A percentile compares a stretch with the other conserved stretches of the same genome.
Conservation (phyloP, 2,888 invertebrate genomes). For the Lordiphosa fenestrarum region DNA sequence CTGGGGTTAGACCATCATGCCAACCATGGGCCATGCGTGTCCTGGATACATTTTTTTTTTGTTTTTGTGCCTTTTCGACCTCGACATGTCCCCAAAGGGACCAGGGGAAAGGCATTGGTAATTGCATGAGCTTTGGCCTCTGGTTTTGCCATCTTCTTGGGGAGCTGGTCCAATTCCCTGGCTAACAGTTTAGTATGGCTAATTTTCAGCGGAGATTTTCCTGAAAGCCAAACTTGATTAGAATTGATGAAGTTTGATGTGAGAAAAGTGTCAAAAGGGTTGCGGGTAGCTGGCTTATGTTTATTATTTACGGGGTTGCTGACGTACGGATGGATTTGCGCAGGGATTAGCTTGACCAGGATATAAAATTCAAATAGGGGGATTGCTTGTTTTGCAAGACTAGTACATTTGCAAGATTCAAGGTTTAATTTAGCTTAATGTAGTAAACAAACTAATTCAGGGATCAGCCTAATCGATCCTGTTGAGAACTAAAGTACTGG, state of each 20-base stretch:
- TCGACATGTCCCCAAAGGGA: slow-evolving; percentile 13
- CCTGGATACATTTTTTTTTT: slow-evolving; percentile 43
- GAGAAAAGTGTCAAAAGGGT: slow-evolving; percentile 36
- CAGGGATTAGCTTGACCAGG: too few relatives aligned
- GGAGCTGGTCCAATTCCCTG: slow-evolving; percentile 22
- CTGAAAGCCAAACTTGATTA: slow-evolving; percentile 52
- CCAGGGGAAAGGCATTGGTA: slow-evolving; percentile 8
- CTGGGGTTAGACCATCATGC: slow-evolving; percentile 22
- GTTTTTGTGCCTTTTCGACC: slow-evolving; percentile 16
- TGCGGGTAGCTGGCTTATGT: slow-evolving; percentile 19
- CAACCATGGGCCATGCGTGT: slow-evolving; percentile 41
- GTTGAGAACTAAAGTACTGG: too few relatives aligned
- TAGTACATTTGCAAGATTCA: too few relatives aligned
- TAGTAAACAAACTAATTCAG: too few relatives aligned
- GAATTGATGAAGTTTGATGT: slow-evolving; percentile 62
- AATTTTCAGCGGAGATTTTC: slow-evolving; percentile 67
- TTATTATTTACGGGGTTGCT: slow-evolving; percentile 49
- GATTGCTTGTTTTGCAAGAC: too few relatives aligned
- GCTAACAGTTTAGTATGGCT: slow-evolving; percentile 54
- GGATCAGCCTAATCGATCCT: too few relatives aligned
- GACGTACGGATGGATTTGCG: too few relatives aligned
- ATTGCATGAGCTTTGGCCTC: slow-evolving; percentile 30
- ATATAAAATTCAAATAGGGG: too few relatives aligned
- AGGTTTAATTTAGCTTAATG: too few relatives aligned
- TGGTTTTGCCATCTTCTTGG: slow-evolving; percentile 10